Evolutionary conservation across 1,140 invertebrate genomes (phyloP).

Genomic region (Adoxophyes honmai): DNA sequence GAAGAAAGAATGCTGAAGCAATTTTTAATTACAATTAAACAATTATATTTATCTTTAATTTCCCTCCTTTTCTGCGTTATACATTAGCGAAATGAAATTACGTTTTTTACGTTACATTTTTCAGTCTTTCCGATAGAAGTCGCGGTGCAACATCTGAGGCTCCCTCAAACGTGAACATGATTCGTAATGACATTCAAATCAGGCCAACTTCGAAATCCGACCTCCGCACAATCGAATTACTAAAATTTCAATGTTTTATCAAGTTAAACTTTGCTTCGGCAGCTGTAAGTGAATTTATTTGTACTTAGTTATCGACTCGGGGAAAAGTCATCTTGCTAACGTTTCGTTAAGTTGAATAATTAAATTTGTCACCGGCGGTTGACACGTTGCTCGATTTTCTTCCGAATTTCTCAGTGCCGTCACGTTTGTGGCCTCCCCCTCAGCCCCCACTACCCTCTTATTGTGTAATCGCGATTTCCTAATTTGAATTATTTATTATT

Average conservation of each 20-base stretch:
- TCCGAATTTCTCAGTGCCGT: constrained; percentile 56
- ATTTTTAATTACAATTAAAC: no score
- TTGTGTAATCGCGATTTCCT: constrained; percentile 67
- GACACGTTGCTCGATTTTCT: constrained; percentile 66
- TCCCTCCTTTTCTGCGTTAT: no score
- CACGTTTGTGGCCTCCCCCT: constrained; percentile 46
- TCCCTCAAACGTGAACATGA: constrained; percentile 31
- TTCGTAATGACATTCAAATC: constrained; percentile 66
- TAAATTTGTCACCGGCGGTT: constrained; percentile 73
- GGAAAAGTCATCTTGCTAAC: constrained; percentile 73
- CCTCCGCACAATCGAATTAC: constrained; percentile 67
- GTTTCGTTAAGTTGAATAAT: constrained; percentile 75
- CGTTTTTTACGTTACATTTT: no score
- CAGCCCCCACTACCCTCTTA: constrained; percentile 32
- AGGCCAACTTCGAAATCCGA: constrained; percentile 50
- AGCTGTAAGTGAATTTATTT: constrained; percentile 74
- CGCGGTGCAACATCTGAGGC: no score
- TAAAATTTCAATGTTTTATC: constrained; percentile 75
- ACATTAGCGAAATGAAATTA: no score
- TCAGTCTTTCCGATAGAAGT: no score
- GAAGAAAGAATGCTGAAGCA: no score
- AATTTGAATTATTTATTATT: constrained; percentile 76
- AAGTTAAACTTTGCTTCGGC: constrained; percentile 73
- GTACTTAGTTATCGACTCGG: constrained; percentile 73
- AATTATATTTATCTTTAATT: no score